Evolutionary conservation across 2,797 vertebrate species (phyloP), one percentile per base, ranked within the genome.

Genomic region (Orientallactaga sibirica): DNA sequence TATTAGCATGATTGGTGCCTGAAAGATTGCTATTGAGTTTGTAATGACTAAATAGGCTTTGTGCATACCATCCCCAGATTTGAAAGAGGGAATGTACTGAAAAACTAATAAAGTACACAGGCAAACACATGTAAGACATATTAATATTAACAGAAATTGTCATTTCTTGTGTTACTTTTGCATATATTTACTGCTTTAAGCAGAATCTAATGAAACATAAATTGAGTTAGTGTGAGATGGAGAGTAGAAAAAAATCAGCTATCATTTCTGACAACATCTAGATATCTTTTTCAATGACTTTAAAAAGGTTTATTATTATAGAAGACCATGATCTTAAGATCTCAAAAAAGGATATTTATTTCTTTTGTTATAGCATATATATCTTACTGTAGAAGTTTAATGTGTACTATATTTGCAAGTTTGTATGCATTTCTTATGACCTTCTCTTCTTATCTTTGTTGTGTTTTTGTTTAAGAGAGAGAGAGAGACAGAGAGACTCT

Each of bases 151-250:
- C 58, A 96, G 62, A 74, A 88, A 37, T 71, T 67, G 27, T 1
- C 5, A 8, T 86, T 92, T 92, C 67, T 85, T 74, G 18, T 84
- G 9, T 81, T 94, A 70, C 19, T 5, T 79, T 86, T 20, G 2
- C 19, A 1, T 70, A 58, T 20, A 79, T 76, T 87, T n/a, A 68
- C 37, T 76, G 73, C 4, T 25, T 71, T 86, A 90, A 79, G 64
- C 22, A 85, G 66, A 78, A 85, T 0, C 18, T 84, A 85, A 91
- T 71, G 58, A 94, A 91, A 94, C 55, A 55, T 66, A 90, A 66
- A 22, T 80, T 20, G 14, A 43, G 3, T 84, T 85, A 86, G 3
- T 71, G 29, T 77, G n/a, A 77, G 81, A 67, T 71, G 8, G 10
- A 89, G 2, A 64, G 2, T 58, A 6, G 2, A 48, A 84, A 79